Conservation (phyloP, 2,113 vertebrate species). For the Dissostichus mawsoni region DNA sequence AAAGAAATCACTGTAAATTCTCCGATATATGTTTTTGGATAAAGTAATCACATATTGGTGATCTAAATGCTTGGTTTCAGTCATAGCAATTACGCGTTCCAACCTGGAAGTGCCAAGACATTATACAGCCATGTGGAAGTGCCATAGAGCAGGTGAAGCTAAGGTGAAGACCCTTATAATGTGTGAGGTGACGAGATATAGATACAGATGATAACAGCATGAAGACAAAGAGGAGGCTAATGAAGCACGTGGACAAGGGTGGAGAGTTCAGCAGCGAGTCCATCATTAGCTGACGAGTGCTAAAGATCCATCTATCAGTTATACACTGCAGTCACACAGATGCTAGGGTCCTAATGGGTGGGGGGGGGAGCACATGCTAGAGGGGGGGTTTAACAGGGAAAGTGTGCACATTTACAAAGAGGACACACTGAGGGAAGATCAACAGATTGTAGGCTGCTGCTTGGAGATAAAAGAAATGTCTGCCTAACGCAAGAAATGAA, state of each 20-base stretch:
- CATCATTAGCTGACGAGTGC: slow-evolving; percentile 58
- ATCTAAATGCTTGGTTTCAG: too few species aligned
- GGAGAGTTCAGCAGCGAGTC: slow-evolving; percentile 54
- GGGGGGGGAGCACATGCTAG: background rate
- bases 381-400: slow-evolving; percentile 39
- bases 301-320: slow-evolving; percentile 11
- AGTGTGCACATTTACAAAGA: slow-evolving; percentile 21
- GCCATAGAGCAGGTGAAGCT: too few species aligned
- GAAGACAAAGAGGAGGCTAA: slow-evolving; percentile 38
- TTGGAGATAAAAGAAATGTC: slow-evolving; percentile 59
- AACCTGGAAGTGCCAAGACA: too few species aligned
- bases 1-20: too few species aligned
- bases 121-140: too few species aligned
- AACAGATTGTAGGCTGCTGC: slow-evolving; percentile 53
- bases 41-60: too few species aligned
- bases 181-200: slow-evolving; percentile 4
- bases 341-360: slow-evolving; percentile 46
- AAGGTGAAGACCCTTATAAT: background rate
- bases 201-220: slow-evolving; percentile 10
- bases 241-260: slow-evolving; percentile 28
- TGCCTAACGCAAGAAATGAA: slow-evolving; percentile 34
- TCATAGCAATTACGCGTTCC: too few species aligned
- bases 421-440: slow-evolving; percentile 35
- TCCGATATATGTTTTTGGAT: too few species aligned
- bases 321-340: slow-evolving; percentile 28